Evolutionary conservation across 2,113 vertebrate species (phyloP).

Genomic region (Mastomys coucha): DNA sequence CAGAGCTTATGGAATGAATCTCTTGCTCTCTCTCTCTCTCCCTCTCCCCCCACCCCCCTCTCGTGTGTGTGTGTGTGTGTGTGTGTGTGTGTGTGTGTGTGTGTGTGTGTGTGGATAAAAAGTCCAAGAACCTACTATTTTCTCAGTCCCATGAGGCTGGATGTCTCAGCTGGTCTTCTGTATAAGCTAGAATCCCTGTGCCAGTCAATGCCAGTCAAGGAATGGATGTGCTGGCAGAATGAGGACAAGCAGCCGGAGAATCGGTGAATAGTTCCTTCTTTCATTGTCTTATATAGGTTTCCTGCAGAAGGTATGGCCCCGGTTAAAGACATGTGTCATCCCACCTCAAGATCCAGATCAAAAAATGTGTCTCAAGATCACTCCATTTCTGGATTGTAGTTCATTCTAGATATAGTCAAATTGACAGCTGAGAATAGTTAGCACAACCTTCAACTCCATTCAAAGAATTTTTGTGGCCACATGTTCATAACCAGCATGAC

Average conservation of each 20-base stretch:
- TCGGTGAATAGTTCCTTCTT: not conserved
- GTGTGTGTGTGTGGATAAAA: not conserved
- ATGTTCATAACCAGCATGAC: slow-evolving; percentile 14
- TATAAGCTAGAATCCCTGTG: not conserved
- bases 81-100: too few species aligned
- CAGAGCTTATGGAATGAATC: not conserved
- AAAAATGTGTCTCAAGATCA: not conserved
- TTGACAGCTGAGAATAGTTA: not conserved
- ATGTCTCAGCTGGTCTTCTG: not conserved
- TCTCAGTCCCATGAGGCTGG: not conserved
- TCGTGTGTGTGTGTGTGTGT: too few species aligned
- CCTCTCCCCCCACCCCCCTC: fast-evolving
- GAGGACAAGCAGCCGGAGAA: not conserved
- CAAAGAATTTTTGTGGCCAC: not conserved
- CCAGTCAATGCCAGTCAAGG: not conserved
- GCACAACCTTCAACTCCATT: not conserved
- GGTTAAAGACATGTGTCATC: not conserved
- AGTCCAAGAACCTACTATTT: not conserved
- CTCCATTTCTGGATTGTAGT: not conserved
- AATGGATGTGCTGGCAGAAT: not conserved
- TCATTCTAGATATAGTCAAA: not conserved
- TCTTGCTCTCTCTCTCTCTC: not conserved
- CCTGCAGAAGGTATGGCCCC: not conserved
- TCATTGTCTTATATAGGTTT: not conserved
- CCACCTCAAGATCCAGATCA: not conserved